Evolutionary conservation across 2,888 invertebrate genomes (phyloP), one percentile per base, ranked within the genome.

Genomic region (Cantharis nigra): DNA sequence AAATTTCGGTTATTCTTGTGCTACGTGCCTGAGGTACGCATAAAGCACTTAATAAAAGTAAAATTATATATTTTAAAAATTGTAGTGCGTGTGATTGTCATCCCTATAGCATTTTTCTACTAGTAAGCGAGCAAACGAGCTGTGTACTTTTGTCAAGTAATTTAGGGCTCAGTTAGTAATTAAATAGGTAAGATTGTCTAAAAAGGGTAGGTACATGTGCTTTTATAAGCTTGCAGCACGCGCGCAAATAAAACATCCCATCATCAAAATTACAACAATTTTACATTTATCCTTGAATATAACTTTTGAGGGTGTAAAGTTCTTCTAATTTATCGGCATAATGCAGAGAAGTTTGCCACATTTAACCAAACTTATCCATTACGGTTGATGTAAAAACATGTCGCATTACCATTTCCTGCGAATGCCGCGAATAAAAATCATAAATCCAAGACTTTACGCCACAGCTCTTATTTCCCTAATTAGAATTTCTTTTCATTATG

Each of bases 401-500:
- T 82, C 82, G 81, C 81, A 82, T 82, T 82, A 82, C 82, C 82
- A 82, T 82, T 82, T 80, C 80, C 81, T 76, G 77, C 76, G 79
- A 77, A 76, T 72, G 80, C 74, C 72, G 78, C 81, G 80, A 80
- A 81, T 82, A 82, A 82, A 82, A 82, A 82, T 81, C 82, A 81
- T 82, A 82, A 82, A 82, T 82, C 82, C 82, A 78, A 78, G 80
- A 81, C 79, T 80, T 81, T 81, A 81, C 80, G 79, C 80, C 79
- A 70, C 76, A 71, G 78, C 78, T 79, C 78, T 79, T 79, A 79
- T 79, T 79, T 79, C 76, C 78, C 83, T 83, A 83, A 83, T 83
- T 83, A 83, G 83, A 83, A 83, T 83, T 83, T 83, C 83, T 83
- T 83, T 83, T 83, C 83, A 83, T 83, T 83, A 83, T 80, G 78